Base-by-base conservation (phyloP, 2,113 vertebrate species). In the Entomyzon cyanotis region DNA sequence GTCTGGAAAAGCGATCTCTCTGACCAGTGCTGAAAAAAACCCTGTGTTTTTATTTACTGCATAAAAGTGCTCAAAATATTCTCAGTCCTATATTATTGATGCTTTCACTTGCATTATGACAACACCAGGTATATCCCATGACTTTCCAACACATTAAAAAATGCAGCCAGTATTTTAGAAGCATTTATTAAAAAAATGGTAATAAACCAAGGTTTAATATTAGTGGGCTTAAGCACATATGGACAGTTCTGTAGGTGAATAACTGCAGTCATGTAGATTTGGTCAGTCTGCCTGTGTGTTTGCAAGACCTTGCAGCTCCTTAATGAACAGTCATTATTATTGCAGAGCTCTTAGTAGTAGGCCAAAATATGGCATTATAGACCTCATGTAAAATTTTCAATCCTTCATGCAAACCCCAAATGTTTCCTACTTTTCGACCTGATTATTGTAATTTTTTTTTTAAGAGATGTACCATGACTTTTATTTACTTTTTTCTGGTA, bases 1-100 rank as follows among this genome's bases (percentile, higher is more conserved):
- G 5, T 55, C 25, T 7, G 1, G 19, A 56, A n/a, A 8, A 44
- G 13, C 0, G 2, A 30, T n/a, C 5, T 0, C 15, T 44, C 28
- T 83, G 25, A 12, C 23, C 31, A 4, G 20, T 68, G 25, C 27
- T 85, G 37, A 13, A 39, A 39, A 39, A 39, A 39, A 39, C 10
- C 39, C 12, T 11, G 7, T 5, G 5, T 28, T 87, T 79, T 87
- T 21, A 41, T 41, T 82, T 76, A 10, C 55, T 85, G 58, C 15
- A 7, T 65, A 20, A 46, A 77, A 85, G 6, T 41, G n/a, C 21
- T 11, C 15, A 2, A 76, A 73, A 83, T 50, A 22, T n/a, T 56
- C 23, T 46, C 13, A 21, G 30, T 63, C 12, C 5, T 14, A 0
- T 55, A 4, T 37, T 18, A 7, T 14, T 39, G 31, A 20, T 68